Evolutionary conservation across 2,888 invertebrate genomes (phyloP), one percentile per base, ranked within the genome.

Genomic region (Meganola albula): DNA sequence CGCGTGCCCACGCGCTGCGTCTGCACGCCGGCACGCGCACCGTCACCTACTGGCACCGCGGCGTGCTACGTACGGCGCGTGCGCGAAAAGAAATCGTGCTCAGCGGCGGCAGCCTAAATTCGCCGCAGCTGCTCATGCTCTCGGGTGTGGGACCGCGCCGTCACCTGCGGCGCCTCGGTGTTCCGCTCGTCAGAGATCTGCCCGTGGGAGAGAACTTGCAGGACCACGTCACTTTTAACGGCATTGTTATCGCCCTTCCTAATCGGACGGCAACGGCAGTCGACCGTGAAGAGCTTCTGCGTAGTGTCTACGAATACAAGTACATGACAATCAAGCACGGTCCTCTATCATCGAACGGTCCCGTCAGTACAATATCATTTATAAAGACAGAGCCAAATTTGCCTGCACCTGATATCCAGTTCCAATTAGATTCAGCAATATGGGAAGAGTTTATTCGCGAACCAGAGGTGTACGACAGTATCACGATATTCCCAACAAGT

Each of bases 391-490:
- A 70, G 1, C 85, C 87, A 10, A 10, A 66, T 21, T 64, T 78
- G 1, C 71, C 69, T 4, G 73, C 88, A 2, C 91, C 91, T 0
- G 91, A 92, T 54, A 82, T 92, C 4, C 91, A 92, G 59, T 89
- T 37, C 22, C 60, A 63, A 27, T 84, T 89, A 11, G 88, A 89
- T 42, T 67, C 80, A 0, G 54, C 67, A 0, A 84, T 78, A 31
- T 73, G 86, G 21, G 55, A 74, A 13, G 88, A 91, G 44, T 89
- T 85, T 32, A 52, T 88, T 1, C 55, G 58, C 0, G 88, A 90
- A 41, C 90, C 90, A 4, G 30, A 31, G 2, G 25, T 27, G 0
- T 54, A 43, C 27, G 57, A 61, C 2, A 32, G 40, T 10, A 57
- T 77, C 0, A 53, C 65, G 2, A 73, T 84, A 14, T 66, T 74